Conservation (phyloP, 2,113 vertebrate genomes). For the Motacilla tschutschensis region DNA sequence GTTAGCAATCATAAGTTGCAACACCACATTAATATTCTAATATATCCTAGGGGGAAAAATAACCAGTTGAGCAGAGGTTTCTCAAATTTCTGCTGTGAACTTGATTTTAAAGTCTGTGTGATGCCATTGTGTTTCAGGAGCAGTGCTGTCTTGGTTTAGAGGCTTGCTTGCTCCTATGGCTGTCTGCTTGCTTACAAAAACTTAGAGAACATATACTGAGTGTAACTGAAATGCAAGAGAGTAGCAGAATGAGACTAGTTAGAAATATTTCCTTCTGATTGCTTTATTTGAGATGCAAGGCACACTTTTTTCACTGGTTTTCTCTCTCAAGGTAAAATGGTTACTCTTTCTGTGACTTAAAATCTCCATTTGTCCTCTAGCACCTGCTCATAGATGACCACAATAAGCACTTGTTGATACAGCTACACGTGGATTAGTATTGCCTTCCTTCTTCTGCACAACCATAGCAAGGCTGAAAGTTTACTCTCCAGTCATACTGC, state of each 20-base stretch:
- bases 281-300: not conserved
- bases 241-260: not conserved
- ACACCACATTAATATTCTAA: not conserved
- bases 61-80: not conserved
- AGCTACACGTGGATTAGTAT: not conserved
- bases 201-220: not conserved
- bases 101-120: not conserved
- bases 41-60: not conserved
- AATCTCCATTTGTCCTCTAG: not conserved
- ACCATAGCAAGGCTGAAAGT: not conserved
- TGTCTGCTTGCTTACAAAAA: not conserved
- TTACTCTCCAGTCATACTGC: not conserved
- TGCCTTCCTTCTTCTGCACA: not conserved
- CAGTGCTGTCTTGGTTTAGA: not conserved
- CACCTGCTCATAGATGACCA: not conserved
- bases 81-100: not conserved
- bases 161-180: not conserved
- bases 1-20: not conserved
- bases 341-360: not conserved
- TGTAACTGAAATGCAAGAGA: not conserved
- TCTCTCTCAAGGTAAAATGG: not conserved
- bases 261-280: not conserved
- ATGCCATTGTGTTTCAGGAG: not conserved
- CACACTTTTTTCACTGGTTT: not conserved
- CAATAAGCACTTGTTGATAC: not conserved